Base-by-base conservation (phyloP, 2,888 invertebrate genomes). In the Ernsta delagoae region DNA sequence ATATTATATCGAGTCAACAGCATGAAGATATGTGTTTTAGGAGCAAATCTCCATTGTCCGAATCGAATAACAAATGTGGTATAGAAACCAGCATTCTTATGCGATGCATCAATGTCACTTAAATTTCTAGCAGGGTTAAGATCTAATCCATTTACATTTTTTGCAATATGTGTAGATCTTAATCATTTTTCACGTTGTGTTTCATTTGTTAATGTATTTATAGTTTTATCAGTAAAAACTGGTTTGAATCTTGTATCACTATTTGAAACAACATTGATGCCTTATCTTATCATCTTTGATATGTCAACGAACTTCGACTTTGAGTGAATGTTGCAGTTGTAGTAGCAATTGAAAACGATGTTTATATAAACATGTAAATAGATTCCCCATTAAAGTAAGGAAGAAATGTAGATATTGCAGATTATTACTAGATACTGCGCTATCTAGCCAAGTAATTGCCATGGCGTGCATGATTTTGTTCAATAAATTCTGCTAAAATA, bases 231-330 rank as follows among this genome's bases (percentile, higher is more conserved):
- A 24, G 39, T 53, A 24, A 53, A 24, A 39, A 63, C 39, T 36
- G 41, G 12, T 53, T 63, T 53, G 12, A 39, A 24, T 41, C 24
- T 11, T 11, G 12, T 63, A 63, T 53, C 50, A 53, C 11, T 39
- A 53, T 41, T 39, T 63, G 48, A 65, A 65, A 59, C 64, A 57
- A 65, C 48, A 59, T 65, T 39, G 65, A 65, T 65, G 36, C 7
- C 43, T 45, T 45, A 65, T 65, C 57, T 65, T 65, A 65, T 65
- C 65, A 12, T 9, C 9, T 12, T 48, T 48, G 48, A 45, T 45
- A 45, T 45, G 45, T 45, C 45, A 45, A 45, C 45, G 45, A 45
- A 45, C 45, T 45, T 45, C 45, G 45, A 45, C 45, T 45, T 45
- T 45, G 45, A 45, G 43, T 43, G n/a, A 24, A n/a, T n/a, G n/a